Conservation (phyloP, 2,888 invertebrate species). For the Hoplodrina blanda region DNA sequence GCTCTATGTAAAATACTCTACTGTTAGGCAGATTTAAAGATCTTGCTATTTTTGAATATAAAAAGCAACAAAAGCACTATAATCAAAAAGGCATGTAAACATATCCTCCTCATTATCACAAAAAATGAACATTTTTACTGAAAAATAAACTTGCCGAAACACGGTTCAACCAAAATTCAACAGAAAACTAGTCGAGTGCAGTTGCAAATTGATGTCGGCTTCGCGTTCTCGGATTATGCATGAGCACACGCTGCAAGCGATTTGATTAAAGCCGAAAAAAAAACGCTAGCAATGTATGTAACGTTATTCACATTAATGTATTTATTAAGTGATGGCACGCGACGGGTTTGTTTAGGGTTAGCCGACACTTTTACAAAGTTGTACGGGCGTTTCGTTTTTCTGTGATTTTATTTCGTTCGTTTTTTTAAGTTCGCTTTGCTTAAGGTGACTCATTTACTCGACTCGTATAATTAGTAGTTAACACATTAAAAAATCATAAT, state of each 20-base stretch:
- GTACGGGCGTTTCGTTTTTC: neutral
- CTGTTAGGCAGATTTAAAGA: no score
- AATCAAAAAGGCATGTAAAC: neutral
- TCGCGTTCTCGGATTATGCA: slow-evolving; percentile 73
- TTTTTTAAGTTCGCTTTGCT: neutral
- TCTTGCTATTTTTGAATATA: no score
- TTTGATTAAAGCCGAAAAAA: slow-evolving; percentile 75
- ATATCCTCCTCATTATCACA: neutral
- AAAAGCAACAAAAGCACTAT: no score
- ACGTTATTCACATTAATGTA: slow-evolving; percentile 75
- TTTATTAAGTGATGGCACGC: slow-evolving; percentile 81
- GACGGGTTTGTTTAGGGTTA: slow-evolving; percentile 55
- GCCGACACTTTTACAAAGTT: slow-evolving; percentile 12
- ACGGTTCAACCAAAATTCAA: slow-evolving; percentile 31
- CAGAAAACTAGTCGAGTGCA: slow-evolving; percentile 54
- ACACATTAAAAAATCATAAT: no score
- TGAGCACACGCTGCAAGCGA: slow-evolving; percentile 67
- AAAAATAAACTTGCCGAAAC: slow-evolving; percentile 25
- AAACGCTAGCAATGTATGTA: slow-evolving; percentile 67
- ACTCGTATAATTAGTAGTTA: neutral
- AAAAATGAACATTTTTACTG: neutral
- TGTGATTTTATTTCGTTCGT: neutral
- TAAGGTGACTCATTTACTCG: neutral
- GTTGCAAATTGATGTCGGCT: slow-evolving; percentile 69
- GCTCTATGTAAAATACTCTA: no score